Evolutionary conservation across 2,797 vertebrate species (phyloP).

Genomic region (Phyllotis vaccarum): DNA sequence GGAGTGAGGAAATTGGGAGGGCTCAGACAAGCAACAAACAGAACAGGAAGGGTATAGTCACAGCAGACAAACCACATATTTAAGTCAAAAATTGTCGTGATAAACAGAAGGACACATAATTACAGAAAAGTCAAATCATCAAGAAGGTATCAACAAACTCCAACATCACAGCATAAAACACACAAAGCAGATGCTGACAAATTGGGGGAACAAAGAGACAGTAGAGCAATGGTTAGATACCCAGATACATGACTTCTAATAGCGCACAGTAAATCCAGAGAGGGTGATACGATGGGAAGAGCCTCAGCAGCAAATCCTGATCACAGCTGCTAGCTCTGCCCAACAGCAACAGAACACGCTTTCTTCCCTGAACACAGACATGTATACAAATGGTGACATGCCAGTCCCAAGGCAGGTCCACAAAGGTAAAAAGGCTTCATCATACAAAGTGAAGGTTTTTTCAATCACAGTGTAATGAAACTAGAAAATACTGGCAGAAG

Average conservation of each 20-base stretch:
- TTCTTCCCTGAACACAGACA: not conserved
- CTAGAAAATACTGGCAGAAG: not conserved
- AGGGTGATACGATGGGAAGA: not conserved
- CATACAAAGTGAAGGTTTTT: not conserved
- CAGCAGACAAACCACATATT: not conserved
- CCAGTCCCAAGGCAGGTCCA: not conserved
- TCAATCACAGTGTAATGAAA: not conserved
- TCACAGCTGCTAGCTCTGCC: not conserved
- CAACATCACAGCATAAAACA: not conserved
- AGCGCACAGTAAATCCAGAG: not conserved
- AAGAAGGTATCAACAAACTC: not conserved
- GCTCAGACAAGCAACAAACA: not conserved
- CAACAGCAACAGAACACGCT: not conserved
- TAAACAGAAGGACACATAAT: not conserved
- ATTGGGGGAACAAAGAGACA: not conserved
- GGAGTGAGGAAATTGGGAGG: not conserved
- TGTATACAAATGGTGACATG: not conserved
- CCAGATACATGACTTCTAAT: not conserved
- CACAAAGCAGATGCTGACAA: not conserved
- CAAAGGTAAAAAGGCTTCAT: not conserved
- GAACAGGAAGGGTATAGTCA: not conserved
- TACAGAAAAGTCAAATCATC: not conserved
- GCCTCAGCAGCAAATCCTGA: not conserved
- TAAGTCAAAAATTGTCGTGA: not conserved
- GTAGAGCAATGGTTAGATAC: not conserved